Evolutionary conservation across 2,888 invertebrate species (phyloP).

Genomic region (Arenicola marina): DNA sequence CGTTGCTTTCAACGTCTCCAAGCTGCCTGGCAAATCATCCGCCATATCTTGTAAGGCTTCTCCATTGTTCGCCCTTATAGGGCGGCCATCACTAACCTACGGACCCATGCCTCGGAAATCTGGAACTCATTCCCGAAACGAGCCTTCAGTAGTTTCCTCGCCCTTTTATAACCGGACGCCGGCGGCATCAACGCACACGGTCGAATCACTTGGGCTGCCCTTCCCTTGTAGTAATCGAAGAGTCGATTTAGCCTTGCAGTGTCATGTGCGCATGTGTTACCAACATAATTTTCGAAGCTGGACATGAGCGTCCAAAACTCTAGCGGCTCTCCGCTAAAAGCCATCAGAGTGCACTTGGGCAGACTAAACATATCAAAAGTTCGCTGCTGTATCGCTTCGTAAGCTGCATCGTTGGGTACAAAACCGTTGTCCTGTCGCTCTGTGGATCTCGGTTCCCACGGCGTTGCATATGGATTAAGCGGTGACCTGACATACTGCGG

Average conservation of each 20-base stretch:
- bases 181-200: neutral
- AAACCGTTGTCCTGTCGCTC: too few species aligned
- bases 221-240: neutral
- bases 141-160: neutral
- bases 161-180: neutral
- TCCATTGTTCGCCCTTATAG: neutral
- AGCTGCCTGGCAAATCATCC: neutral
- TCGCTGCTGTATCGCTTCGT: neutral
- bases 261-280: neutral
- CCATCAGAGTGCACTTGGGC: neutral
- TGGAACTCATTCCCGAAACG: neutral
- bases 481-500: neutral
- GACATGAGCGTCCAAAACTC: neutral
- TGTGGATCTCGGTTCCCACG: neutral
- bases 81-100: neutral
- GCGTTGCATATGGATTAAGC: neutral
- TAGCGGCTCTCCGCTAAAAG: neutral
- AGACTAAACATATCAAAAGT: neutral
- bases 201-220: neutral
- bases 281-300: neutral
- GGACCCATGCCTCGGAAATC: neutral
- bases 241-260: neutral
- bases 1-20: neutral
- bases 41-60: neutral
- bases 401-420: too few species aligned